A percentile compares a stretch with the other conserved stretches of the same genome.
Conservation (phyloP, 1,140 invertebrate species). For the Drosophila nigromelanica region DNA sequence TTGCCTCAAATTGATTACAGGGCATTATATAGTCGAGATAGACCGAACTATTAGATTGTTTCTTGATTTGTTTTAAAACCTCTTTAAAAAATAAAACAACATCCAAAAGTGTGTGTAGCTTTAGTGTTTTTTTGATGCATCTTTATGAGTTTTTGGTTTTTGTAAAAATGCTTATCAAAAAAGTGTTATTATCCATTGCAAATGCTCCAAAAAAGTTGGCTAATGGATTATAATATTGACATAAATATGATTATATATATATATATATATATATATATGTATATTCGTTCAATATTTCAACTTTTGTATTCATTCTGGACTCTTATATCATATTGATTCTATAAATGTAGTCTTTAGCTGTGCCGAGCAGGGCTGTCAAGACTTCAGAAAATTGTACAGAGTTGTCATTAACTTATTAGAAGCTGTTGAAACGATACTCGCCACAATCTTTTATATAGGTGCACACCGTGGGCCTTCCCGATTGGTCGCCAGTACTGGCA, state of each 20-base stretch:
- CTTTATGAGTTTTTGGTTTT: background rate
- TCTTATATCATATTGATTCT: background rate
- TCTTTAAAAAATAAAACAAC: constrained; percentile 19
- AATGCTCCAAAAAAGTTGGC: constrained; percentile 35
- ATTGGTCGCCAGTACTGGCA: constrained; percentile 89
- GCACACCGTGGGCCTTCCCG: constrained; percentile 90
- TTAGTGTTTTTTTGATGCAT: constrained; percentile 1
- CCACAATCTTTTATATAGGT: constrained; percentile 91
- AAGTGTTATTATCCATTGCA: constrained; percentile 7
- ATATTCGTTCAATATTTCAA: constrained; percentile 39
- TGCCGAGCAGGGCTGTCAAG: background rate
- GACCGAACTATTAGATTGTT: constrained; percentile 2
- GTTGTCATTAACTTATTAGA: background rate
- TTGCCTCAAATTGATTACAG: background rate
- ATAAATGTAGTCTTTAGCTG: background rate
- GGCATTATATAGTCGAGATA: background rate
- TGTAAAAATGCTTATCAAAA: constrained; percentile 60
- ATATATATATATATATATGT: constrained; percentile 38
- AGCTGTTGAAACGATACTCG: constrained; percentile 85
- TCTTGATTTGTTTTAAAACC: constrained; percentile 5
- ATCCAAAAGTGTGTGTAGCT: constrained; percentile 36
- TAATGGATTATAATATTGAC: background rate
- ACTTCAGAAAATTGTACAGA: background rate
- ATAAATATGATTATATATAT: background rate
- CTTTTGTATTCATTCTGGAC: background rate